phyloP scores from a whole-genome alignment of 1,140 invertebrate genomes.

The Teleopsis dalmanni region DNA sequence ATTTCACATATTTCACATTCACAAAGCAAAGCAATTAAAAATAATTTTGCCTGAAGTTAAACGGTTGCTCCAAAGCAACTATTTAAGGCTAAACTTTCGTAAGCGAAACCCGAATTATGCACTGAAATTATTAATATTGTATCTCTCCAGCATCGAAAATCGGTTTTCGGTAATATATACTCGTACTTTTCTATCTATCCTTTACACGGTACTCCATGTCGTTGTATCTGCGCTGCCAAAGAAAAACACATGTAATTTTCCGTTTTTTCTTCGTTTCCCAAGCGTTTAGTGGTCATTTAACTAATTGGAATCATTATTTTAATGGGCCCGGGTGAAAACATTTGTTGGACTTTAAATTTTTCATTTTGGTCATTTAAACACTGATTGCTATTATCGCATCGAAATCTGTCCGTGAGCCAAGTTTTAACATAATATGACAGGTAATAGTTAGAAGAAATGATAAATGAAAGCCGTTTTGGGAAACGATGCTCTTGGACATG shows the following conservation, averaged over 20 bases:
- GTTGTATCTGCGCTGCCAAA: neutral
- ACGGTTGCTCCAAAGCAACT: no score
- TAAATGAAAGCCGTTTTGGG: conserved; percentile 30
- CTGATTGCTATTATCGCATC: neutral
- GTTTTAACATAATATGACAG: conserved; percentile 43
- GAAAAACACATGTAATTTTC: no score
- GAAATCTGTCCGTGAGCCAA: conserved; percentile 18
- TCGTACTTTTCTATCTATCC: no score
- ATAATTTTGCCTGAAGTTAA: no score
- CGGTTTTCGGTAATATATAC: no score
- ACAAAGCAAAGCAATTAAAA: no score
- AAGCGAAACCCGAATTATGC: no score
- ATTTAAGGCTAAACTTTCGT: no score
- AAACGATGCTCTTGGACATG: conserved; percentile 29
- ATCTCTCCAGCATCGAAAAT: no score
- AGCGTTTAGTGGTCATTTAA: conserved; percentile 26
- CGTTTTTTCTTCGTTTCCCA: conserved; percentile 1
- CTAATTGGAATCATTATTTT: conserved; percentile 40
- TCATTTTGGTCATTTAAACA: neutral
- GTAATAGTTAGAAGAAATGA: conserved; percentile 34
- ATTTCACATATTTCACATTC: no score
- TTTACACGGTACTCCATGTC: no score
- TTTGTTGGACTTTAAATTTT: conserved; percentile 24
- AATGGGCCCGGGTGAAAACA: conserved; percentile 39
- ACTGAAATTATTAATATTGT: no score